These are phyloP conservation scores for Meloe dianella DNA, from an alignment of 2,888 invertebrate genomes.

Conservation along the genomic window DNA sequence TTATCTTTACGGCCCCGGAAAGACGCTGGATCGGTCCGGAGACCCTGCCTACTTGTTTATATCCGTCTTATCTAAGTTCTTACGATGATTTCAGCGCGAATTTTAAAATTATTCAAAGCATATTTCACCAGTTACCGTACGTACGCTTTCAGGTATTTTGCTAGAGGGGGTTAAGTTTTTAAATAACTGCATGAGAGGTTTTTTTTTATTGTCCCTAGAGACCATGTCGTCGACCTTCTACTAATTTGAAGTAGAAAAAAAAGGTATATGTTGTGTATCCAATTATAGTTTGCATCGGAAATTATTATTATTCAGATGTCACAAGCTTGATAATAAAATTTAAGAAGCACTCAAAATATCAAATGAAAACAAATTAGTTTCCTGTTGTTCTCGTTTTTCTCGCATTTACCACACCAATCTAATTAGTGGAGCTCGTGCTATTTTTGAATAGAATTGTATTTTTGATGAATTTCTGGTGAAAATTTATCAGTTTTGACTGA, in stretches of 20 bases:
- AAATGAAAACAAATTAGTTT: constrained; percentile 12
- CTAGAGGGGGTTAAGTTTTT: constrained; percentile 35
- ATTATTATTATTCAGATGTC: background rate
- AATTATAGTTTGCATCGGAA: constrained; percentile 9
- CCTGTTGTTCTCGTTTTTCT: background rate
- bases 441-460: background rate
- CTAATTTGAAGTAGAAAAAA: background rate
- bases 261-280: background rate
- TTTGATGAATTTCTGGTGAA: background rate
- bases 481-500: background rate
- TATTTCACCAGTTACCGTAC: constrained; percentile 35
- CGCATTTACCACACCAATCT: background rate
- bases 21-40: constrained; percentile 30
- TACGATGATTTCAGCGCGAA: constrained; percentile 44
- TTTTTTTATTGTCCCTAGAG: constrained; percentile 31
- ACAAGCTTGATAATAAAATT: constrained; percentile 3
- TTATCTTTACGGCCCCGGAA: constrained; percentile 46
- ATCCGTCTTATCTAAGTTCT: constrained; percentile 51
- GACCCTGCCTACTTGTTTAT: constrained; percentile 50
- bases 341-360: constrained; percentile 8
- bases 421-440: background rate
- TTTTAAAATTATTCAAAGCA: constrained; percentile 42
- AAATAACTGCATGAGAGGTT: constrained; percentile 29
- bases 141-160: constrained; percentile 36
- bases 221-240: constrained; percentile 11